phyloP scores from a whole-genome alignment of 2,888 invertebrate species.

The Poecilus cupreus region DNA sequence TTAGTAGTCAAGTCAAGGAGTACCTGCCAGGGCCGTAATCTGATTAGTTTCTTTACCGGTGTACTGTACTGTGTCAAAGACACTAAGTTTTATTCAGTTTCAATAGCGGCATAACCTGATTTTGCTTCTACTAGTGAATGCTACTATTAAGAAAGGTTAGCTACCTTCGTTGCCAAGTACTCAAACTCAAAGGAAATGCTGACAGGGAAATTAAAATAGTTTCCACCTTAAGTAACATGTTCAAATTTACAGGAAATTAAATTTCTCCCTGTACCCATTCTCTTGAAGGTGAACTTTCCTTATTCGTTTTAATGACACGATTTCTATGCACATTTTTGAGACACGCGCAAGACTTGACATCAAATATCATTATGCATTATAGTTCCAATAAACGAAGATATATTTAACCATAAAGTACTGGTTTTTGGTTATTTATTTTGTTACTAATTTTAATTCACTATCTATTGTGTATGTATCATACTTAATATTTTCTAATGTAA shows the following conservation, averaged over 20 bases:
- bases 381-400: too few relatives aligned
- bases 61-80: slow-evolving; percentile 18
- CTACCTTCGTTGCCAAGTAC: not conserved
- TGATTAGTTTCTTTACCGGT: slow-evolving; percentile 20
- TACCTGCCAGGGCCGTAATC: not conserved
- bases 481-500: too few relatives aligned
- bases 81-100: slow-evolving; percentile 28
- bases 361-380: too few relatives aligned
- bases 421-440: too few relatives aligned
- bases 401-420: too few relatives aligned
- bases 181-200: slow-evolving; percentile 7
- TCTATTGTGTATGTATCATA: too few relatives aligned
- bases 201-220: slow-evolving; percentile 29
- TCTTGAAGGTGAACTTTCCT: not conserved
- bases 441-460: too few relatives aligned
- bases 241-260: slow-evolving; percentile 2
- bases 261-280: not conserved
- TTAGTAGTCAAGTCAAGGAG: not conserved
- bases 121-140: not conserved
- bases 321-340: too few relatives aligned
- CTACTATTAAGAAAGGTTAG: slow-evolving; percentile 15
- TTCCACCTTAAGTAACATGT: not conserved
- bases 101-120: slow-evolving; percentile 6
- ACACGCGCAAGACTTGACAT: too few relatives aligned
- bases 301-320: not conserved